phyloP scores from a whole-genome alignment of 2,113 vertebrate species.

The Pipa parva region DNA sequence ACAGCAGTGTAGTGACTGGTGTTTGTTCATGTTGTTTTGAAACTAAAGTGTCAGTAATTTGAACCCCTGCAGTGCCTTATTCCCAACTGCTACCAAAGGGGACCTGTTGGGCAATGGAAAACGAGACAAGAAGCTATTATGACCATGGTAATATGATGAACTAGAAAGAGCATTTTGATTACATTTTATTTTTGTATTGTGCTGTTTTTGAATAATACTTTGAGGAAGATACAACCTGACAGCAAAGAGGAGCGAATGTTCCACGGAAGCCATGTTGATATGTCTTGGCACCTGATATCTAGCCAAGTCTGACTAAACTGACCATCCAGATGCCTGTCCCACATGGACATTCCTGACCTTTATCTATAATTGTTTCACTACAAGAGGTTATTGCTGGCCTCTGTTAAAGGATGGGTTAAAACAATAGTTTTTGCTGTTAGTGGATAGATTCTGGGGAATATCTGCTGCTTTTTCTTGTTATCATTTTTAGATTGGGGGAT shows the following conservation, averaged over 20 bases:
- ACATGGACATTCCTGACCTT: neutral
- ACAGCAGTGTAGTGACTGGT: neutral
- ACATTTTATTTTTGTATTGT: slow-evolving; percentile 1
- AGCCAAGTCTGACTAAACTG: slow-evolving; percentile 7
- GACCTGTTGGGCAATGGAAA: slow-evolving; percentile 8
- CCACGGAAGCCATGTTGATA: neutral
- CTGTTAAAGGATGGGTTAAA: neutral
- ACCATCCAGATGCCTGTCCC: slow-evolving; percentile 15
- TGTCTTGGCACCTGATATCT: slow-evolving; percentile 6
- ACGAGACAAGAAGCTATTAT: neutral
- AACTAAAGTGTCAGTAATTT: neutral
- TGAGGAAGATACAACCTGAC: slow-evolving; percentile 1
- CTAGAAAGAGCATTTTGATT: neutral
- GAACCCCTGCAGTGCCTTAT: slow-evolving; percentile 27
- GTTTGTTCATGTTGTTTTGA: neutral
- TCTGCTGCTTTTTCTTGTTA: slow-evolving; percentile 19
- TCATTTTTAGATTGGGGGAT: slow-evolving; percentile 28
- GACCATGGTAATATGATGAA: neutral
- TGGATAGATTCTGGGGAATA: slow-evolving; percentile 20
- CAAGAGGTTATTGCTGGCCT: neutral
- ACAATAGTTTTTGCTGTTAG: slow-evolving; percentile 12
- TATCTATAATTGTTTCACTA: slow-evolving; percentile 2
- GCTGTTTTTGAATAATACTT: neutral
- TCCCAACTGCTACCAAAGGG: slow-evolving; percentile 2
- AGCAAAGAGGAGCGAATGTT: neutral